phyloP scores from a whole-genome alignment of 64 coral and sea anemone genomes.

The Dendronephthya gigantea region DNA sequence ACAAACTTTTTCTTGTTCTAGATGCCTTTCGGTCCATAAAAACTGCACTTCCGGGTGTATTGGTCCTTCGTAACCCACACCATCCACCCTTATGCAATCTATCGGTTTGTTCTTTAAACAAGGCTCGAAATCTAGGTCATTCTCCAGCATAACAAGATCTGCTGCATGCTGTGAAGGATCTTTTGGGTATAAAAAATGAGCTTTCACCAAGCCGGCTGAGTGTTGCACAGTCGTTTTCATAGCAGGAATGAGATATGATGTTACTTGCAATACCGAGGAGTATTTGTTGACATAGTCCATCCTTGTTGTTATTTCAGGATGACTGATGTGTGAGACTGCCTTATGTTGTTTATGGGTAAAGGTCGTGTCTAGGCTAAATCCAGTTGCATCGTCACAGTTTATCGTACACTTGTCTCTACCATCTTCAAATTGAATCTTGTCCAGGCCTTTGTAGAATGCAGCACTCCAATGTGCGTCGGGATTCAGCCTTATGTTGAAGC shows the following conservation, averaged over 20 bases:
- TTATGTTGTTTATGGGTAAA: slow-evolving; percentile 16
- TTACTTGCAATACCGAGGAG: slow-evolving; percentile 6
- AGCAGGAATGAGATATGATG: slow-evolving; percentile 12
- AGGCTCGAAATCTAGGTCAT: neutral
- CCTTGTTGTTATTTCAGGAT: neutral
- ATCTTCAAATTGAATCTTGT: neutral
- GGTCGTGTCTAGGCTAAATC: slow-evolving; percentile 8
- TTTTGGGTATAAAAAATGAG: slow-evolving; percentile 9
- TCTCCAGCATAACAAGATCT: neutral
- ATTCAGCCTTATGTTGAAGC: neutral
- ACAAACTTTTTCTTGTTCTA: slow-evolving; percentile 4
- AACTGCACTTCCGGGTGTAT: slow-evolving; percentile 1
- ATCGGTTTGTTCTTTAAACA: neutral
- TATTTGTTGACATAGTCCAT: slow-evolving; percentile 47
- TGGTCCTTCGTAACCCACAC: neutral
- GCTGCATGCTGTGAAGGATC: slow-evolving; percentile 35
- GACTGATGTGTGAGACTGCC: neutral
- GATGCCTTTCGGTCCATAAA: slow-evolving; percentile 19
- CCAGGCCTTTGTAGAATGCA: neutral
- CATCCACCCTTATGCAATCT: slow-evolving; percentile 41
- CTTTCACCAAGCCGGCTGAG: slow-evolving; percentile 8
- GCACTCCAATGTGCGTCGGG: neutral
- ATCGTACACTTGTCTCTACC: neutral
- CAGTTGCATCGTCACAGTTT: slow-evolving; percentile 9
- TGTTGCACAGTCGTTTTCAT: neutral